phyloP scores from a whole-genome alignment of 2,888 invertebrate species.

The Cenopis cana region DNA sequence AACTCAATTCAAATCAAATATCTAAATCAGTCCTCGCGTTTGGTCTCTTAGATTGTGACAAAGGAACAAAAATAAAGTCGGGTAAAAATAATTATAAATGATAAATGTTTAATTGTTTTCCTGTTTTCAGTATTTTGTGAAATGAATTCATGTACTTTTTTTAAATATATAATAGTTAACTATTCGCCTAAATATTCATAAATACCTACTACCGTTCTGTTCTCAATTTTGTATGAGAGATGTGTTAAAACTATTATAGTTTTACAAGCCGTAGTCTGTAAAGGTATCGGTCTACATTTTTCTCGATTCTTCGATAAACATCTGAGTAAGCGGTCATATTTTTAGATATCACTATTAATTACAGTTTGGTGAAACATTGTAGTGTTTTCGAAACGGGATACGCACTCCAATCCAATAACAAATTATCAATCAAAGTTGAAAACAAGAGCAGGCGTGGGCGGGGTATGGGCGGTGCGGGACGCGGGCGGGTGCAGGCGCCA shows the following conservation, averaged over 20 bases:
- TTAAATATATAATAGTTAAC: no score
- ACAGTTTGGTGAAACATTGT: constrained; percentile 52
- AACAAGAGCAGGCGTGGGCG: constrained; percentile 77
- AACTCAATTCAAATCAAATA: no score
- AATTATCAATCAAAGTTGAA: constrained; percentile 85
- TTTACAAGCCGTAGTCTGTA: background rate
- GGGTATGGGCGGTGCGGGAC: constrained; percentile 51
- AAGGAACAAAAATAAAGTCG: no score
- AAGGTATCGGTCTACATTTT: background rate
- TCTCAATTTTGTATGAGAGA: background rate
- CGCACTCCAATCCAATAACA: constrained; percentile 80
- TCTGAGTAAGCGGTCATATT: background rate
- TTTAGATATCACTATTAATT: constrained; percentile 10
- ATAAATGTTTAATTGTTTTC: no score
- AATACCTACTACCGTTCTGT: background rate
- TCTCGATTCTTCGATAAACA: background rate
- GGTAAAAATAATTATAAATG: no score
- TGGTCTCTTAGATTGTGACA: no score
- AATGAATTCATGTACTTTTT: no score
- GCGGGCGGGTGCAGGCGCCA: constrained; percentile 66
- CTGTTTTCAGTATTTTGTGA: no score
- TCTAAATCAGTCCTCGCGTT: no score
- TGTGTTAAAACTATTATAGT: background rate
- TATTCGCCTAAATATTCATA: background rate
- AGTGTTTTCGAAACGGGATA: constrained; percentile 69